Percentiles rank a stretch among this genome's conserved stretches.
Conservation (phyloP, 2,797 vertebrate species). For the Mormyrops attenuatus region DNA sequence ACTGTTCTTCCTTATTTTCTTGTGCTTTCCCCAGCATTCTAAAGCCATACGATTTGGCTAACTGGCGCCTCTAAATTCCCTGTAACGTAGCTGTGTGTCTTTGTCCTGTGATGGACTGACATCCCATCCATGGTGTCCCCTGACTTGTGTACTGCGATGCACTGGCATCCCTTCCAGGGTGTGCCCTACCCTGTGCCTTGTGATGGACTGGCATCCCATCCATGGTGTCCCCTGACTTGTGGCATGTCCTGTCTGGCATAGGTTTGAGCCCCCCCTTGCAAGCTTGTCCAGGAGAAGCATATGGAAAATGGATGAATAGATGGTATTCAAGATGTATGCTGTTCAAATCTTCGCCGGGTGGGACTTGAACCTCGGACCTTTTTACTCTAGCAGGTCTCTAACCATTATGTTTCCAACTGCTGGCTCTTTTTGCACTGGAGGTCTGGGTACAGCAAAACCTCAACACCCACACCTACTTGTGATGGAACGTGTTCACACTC, state of each 20-base stretch:
- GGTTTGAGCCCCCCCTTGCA: background rate
- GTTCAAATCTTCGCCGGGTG: background rate
- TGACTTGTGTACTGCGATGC: background rate
- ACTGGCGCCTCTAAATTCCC: background rate
- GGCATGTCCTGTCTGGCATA: background rate
- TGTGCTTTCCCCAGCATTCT: background rate
- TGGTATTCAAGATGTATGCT: background rate
- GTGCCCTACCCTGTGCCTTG: background rate
- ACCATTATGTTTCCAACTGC: background rate
- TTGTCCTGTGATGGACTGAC: background rate
- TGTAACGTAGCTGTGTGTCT: background rate
- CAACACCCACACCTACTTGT: background rate
- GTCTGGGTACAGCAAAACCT: background rate
- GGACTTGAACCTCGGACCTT: background rate
- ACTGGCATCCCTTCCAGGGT: background rate
- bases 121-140: background rate
- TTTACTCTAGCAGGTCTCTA: background rate
- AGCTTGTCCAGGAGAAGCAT: background rate
- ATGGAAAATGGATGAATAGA: background rate
- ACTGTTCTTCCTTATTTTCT: background rate
- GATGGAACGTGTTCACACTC: slow-evolving; percentile 3
- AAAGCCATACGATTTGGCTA: background rate
- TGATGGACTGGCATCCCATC: background rate
- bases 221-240: background rate
- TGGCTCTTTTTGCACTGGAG: background rate